Conservation (phyloP, 1,140 invertebrate genomes). For the Polypedilum pembai region DNA sequence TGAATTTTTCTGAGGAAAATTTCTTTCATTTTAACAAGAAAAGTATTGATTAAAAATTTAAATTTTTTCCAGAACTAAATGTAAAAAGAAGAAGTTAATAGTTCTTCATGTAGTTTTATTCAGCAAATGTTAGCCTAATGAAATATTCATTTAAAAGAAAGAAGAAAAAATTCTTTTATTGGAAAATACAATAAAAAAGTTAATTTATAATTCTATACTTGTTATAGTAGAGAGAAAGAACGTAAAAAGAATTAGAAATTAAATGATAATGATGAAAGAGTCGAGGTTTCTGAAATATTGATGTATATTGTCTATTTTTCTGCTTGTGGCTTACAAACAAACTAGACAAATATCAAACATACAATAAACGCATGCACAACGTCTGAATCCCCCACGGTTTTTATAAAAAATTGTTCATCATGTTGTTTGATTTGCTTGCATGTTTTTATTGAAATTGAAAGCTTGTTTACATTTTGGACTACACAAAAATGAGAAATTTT, state of each 20-base stretch:
- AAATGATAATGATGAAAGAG: too few relatives aligned
- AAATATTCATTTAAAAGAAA: neutral
- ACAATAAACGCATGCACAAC: neutral
- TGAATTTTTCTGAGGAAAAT: too few relatives aligned
- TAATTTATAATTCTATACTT: too few relatives aligned
- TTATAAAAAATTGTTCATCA: neutral
- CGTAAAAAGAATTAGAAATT: too few relatives aligned
- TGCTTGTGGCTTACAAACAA: too few relatives aligned
- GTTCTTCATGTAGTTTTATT: neutral
- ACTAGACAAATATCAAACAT: too few relatives aligned
- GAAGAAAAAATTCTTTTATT: too few relatives aligned
- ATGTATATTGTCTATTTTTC: too few relatives aligned
- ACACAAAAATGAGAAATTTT: neutral
- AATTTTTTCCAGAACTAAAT: neutral
- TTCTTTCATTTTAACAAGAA: too few relatives aligned
- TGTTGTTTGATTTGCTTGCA: neutral
- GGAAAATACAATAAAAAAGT: too few relatives aligned
- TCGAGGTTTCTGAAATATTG: too few relatives aligned
- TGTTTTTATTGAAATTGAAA: neutral
- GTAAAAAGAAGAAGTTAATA: neutral
- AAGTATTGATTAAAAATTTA: conserved; percentile 14
- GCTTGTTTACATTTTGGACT: neutral
- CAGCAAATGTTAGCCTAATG: neutral
- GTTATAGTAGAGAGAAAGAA: too few relatives aligned
- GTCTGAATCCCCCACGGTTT: neutral